Base-by-base conservation (phyloP, 2,113 vertebrate species). In the Mustela nigripes region DNA sequence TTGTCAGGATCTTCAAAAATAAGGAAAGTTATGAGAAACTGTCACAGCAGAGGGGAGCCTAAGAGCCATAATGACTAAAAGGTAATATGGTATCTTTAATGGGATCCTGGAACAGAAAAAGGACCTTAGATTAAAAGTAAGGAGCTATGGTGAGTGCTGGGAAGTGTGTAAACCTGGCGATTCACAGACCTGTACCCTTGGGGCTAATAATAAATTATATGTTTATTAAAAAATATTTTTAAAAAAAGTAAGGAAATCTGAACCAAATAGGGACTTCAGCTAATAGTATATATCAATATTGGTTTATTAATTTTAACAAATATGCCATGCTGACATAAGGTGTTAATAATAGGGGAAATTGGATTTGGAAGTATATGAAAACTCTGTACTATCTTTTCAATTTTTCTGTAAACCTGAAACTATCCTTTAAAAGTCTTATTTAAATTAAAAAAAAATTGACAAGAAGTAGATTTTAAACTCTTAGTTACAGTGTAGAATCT, bases 381-480 rank as follows among this genome's bases (percentile, higher is more conserved):
- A 92, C 53, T 83, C 81, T 92, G 7, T 63, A 58, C 16, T 69
- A 78, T 83, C 56, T 60, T 80, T 62, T 69, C 31, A 63, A 60
- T 39, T 86, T 97, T 86, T 50, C 53, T 42, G 2, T 86, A 94
- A 94, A 48, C 48, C 24, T 88, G 73, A 89, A 94, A 83, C 19
- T 89, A 8, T 33, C 79, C 33, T 94, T 39, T 94, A 97, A 93
- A 63, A 53, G 28, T 79, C 5, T 53, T 53, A 89, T 74, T 84
- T 74, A 79, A 63, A 4, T 26, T 50, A 56, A 56, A 56, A 53
- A 53, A 16, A 18, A 53, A 22, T 85, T 83, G 39, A 95, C n/a
- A 90, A 94, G 31, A 74, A 33, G 12, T 85, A 79, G 36, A 69
- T 91, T 92, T 89, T 79, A 18, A 95, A 96, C 69, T 65, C 26